Base-by-base conservation (phyloP, 2,888 invertebrate genomes). In the Tethea ocularis region DNA sequence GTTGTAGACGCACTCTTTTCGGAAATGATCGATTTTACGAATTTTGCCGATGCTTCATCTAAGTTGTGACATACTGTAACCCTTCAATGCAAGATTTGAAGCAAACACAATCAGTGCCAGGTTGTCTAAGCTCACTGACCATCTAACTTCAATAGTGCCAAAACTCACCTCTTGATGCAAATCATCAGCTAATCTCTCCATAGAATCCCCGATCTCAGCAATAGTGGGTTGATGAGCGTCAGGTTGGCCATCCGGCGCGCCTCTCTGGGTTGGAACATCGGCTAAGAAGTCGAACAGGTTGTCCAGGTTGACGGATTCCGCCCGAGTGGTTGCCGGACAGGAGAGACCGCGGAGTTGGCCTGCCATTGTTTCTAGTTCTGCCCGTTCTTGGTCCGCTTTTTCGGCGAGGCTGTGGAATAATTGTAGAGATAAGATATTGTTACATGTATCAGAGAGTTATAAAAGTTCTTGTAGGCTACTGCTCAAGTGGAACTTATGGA, bases 231-330 rank as follows among this genome's bases (percentile, higher is more conserved):
- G 93, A 74, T 93, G 94, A 15, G 92, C 93, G 78, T 84, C 94
- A 53, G 91, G 92, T 78, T 89, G 90, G 15, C 93, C 91, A 59
- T 93, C 93, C 0, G 92, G 91, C 22, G 93, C 92, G n/a, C 91
- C 91, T 0, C 91, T 75, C 61, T 88, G 88, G 6, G 88, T 82
- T 36, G 91, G 93, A 46, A 97, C 96, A 73, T 98, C 98, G 0
- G 97, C 97, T 23, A 98, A 93, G 89, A 98, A 98, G 61, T 97
- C 97, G 89, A 98, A 98, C 74, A 98, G 90, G 86, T 97, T 97
- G 86, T 98, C 98, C 75, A 98, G 89, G 83, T 98, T 97, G 0
- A 98, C 96, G 0, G 97, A 96, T 77, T 97, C 97, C 10, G 95
- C 87, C n/a, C 94, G 84, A 11, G 87, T 83, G 62, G 82, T 80